Evolutionary conservation across 2,113 vertebrate genomes (phyloP), one percentile per base, ranked within the genome.

Genomic region (Daphoenositta chrysoptera): DNA sequence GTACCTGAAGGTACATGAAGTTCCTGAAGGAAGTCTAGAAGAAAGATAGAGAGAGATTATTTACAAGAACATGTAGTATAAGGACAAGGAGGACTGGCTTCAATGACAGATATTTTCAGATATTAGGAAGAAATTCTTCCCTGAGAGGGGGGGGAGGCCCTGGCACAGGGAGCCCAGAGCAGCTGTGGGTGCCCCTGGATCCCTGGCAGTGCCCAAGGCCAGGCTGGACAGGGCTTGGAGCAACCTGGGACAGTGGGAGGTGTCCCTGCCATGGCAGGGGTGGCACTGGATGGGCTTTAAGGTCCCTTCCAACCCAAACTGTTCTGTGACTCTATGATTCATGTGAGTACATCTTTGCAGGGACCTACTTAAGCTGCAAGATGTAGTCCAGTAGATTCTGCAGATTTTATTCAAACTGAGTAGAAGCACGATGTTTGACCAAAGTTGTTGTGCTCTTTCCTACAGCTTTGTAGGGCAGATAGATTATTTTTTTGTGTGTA

Each of bases 191-290:
- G 24, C 16, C 11, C 66, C 35, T 40, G 39, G 39, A 66, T 30
- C 30, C 24, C 56, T 71, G 24, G 13, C 0, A 79, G 13, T 48
- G 65, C 1, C 75, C 40, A 7, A 48, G 56, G 28, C 12, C 54
- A 23, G 45, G 40, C 0, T 78, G 47, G 33, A 60, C 0, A 1
- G 30, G 45, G 6, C 8, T 69, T 2, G 31, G 40, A 56, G 16
- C 40, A 31, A 0, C 18, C n/a, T 79, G 40, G 48, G 2, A 2
- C 3, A 45, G 13, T 39, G 56, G 56, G 0, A 71, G 24, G 4
- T 40, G 75, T 35, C 65, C 33, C 47, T 87, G 64, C 33, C 39
- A 20, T 30, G 39, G 27, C 37, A 23, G 33, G 14, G 15, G 11
- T 37, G 54, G 63, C 0, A 28, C 10, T 7, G 23, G 45, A 1